Base-by-base conservation (phyloP, 2,797 vertebrate genomes). In the Chelon auratus region DNA sequence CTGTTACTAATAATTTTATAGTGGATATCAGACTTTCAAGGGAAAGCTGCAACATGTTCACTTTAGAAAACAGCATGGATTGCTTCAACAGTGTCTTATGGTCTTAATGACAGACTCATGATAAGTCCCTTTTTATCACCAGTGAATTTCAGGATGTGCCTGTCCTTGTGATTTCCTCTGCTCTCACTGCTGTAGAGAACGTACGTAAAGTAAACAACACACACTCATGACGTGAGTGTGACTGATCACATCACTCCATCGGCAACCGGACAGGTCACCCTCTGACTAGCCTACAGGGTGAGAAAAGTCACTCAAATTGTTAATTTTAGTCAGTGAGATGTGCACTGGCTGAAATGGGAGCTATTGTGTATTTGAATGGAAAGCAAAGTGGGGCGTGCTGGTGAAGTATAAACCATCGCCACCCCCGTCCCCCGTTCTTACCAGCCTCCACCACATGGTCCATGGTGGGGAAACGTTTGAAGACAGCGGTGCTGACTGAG, bases 361-460 rank as follows among this genome's bases (percentile, higher is more conserved):
- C 14, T 59, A 20, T 8, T 62, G 42, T 50, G 36, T 17, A 40
- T 48, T 65, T 57, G 0, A 7, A 47, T 1, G 0, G 12, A 15
- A 10, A n/a, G 26, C 4, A 43, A 12, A 18, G n/a, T 2, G 0
- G 53, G 45, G 15, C 40, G 2, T 36, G 45, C 15, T 22, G 53
- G 65, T 4, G 54, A 12, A 42, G 18, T 13, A 0, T 33, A 14
- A 60, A 17, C 11, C 48, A 24, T 20, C 51, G 10, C 36, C n/a
- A 11, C 9, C n/a, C 53, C 59, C 4, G 18, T 10, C n/a, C 51
- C 22, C 22, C 22, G 22, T 0, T 63, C 93, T 90, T 80, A 96
- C 96, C 96, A 0, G 96, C 96, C 81, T 96, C 96, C 52, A 97
- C 95, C 47, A 97, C 95, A 1, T 96, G 96, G 78, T 97, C 96